Conservation (phyloP, 2,113 vertebrate genomes). For the Phaethon lepturus region DNA sequence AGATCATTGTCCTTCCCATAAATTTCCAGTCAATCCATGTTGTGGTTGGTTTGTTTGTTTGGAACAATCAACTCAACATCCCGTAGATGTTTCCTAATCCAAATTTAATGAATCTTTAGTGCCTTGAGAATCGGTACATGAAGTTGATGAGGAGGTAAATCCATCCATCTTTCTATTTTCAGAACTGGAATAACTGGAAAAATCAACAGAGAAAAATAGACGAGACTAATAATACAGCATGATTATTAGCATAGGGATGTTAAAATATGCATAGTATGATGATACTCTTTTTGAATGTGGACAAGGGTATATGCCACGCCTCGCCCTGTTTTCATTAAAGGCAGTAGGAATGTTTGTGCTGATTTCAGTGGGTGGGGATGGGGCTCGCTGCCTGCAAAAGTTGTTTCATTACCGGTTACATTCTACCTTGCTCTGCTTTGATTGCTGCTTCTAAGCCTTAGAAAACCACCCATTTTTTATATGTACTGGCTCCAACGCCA, state of each 20-base stretch:
- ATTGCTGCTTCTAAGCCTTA: neutral
- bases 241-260: neutral
- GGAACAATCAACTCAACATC: neutral
- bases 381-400: neutral
- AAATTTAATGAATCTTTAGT: neutral
- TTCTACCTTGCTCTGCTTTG: neutral
- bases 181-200: constrained; percentile 31
- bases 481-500: neutral
- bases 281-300: neutral
- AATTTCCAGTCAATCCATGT: neutral
- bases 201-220: neutral
- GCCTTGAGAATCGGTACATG: neutral
- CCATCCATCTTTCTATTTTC: neutral
- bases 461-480: neutral
- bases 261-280: neutral
- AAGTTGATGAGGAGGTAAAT: neutral
- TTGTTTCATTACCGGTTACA: neutral
- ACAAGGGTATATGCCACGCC: neutral
- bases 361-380: neutral
- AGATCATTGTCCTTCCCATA: neutral
- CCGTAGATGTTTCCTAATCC: neutral
- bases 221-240: neutral
- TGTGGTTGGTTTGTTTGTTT: neutral
- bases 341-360: neutral
- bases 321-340: neutral